Evolutionary conservation across 2,888 invertebrate species (phyloP), one percentile per base, ranked within the genome.

Genomic region (Diaperis boleti): DNA sequence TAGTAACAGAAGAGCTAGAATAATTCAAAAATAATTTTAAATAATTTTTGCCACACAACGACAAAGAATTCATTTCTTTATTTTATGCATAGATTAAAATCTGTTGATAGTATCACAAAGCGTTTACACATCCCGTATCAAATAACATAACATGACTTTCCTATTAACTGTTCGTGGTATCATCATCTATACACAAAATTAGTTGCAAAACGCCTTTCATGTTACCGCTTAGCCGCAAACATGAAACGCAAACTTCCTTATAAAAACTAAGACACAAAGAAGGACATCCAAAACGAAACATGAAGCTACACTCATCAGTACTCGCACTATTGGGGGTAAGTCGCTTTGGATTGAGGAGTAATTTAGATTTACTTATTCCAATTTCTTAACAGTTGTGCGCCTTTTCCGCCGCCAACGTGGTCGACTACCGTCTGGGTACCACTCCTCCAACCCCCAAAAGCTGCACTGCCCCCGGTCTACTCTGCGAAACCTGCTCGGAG

Each of bases 401-500:
- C 17, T 7, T 49, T 33, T 17, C 14, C 20, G 22, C 37, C 39
- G 8, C 1, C 8, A n/a, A 11, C 1, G 14, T 52, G 8, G 26
- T 26, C 17, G 52, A 52, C 14, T 52, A 52, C 39, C 52, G 52
- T 22, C 5, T 20, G 2, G 11, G 13, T 6, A 13, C 29, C 13
- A 14, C 37, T 1, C 11, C 18, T 8, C 13, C 11, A 22, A 15
- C 20, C 6, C 22, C 39, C 7, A 11, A 37, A 52, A 17, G 22
- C 22, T 52, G 52, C 26, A 52, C 52, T 8, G n/a, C 52, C 2
- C 4, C 52, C 7, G 52, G 52, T 8, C 52, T 52, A 8, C 8
- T 52, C 3, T 52, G 52, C 10, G 52, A 52, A 8, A 37, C 35
- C n/a, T 52, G 52, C 10, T 20, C 37, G 22, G 18, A 10, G 7